phyloP scores from a whole-genome alignment of 2,888 invertebrate species.

The Sicus ferrugineus region DNA sequence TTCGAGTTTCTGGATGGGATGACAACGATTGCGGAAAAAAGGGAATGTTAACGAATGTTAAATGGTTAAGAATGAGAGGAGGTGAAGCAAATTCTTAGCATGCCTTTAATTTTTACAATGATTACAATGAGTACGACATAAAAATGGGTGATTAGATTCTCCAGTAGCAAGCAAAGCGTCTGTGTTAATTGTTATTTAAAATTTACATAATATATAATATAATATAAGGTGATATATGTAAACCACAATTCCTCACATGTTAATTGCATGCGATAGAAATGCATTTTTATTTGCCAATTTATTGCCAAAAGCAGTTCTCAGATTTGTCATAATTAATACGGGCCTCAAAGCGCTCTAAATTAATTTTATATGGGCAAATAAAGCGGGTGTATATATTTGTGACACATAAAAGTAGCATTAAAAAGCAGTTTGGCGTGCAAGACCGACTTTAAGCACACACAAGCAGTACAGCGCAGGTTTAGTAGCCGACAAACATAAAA shows the following conservation, averaged over 20 bases:
- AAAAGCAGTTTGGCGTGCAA: neutral
- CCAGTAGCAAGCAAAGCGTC: slow-evolving; percentile 43
- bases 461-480: neutral
- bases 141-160: neutral
- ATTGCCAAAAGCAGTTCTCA: too few species aligned
- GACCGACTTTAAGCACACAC: slow-evolving; percentile 1
- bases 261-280: too few species aligned
- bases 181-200: too few species aligned
- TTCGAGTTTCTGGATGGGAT: slow-evolving; percentile 76
- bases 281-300: too few species aligned
- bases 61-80: too few species aligned
- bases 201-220: too few species aligned
- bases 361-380: neutral
- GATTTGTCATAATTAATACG: too few species aligned
- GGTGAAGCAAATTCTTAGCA: too few species aligned
- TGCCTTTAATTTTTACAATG: neutral
- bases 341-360: too few species aligned
- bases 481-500: neutral
- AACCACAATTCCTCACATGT: too few species aligned
- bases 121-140: neutral
- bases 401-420: too few species aligned
- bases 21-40: slow-evolving; percentile 33
- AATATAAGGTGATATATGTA: too few species aligned
- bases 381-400: neutral
- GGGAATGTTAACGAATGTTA: slow-evolving; percentile 20